Evolutionary conservation across 2,797 vertebrate species (phyloP), one percentile per base, ranked within the genome.

Genomic region (Arnoldichthys spilopterus): DNA sequence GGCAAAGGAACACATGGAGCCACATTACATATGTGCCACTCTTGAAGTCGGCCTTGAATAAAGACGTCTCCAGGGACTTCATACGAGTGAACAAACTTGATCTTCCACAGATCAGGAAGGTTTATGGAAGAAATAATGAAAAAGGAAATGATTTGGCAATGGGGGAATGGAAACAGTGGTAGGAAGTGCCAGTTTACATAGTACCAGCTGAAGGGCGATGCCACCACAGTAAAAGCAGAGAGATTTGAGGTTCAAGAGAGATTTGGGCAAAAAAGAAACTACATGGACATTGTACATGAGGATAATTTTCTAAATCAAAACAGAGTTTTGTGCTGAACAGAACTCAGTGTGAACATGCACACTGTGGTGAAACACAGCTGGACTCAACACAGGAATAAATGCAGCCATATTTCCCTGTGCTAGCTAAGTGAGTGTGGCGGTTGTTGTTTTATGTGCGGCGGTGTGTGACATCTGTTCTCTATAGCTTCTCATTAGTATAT

Each of bases 401-500:
- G 32, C 9, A n/a, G 28, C 43, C 86, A 72, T 84, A 83, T 86
- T 91, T 89, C 85, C 79, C 54, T 81, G 20, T 81, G 89, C 89
- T 84, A 85, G 86, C 90, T 90, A 88, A 90, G 84, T 86, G 87
- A 88, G 75, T 88, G 74, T 91, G 90, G 89, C 90, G 89, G 90
- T 91, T 92, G 90, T 89, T 92, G 89, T 88, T 87, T 79, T 86
- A 84, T 85, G 63, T 79, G 67, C 78, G 85, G 87, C 78, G 87
- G 86, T 85, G 71, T 72, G 51, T 79, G 85, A 87, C 90, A 91
- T 94, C 91, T 93, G 92, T 87, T 92, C 90, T 89, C 87, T 77
- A 90, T 91, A 90, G 86, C 34, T 83, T 75, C 85, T 91, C 89
- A 91, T 92, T 91, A 93, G 87, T 78, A 84, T 85, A 89, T 90